Percentiles rank a stretch among this genome's conserved stretches.
phyloP scores from a whole-genome alignment of 2,888 invertebrate genomes.

The Zelleria hepariella region DNA sequence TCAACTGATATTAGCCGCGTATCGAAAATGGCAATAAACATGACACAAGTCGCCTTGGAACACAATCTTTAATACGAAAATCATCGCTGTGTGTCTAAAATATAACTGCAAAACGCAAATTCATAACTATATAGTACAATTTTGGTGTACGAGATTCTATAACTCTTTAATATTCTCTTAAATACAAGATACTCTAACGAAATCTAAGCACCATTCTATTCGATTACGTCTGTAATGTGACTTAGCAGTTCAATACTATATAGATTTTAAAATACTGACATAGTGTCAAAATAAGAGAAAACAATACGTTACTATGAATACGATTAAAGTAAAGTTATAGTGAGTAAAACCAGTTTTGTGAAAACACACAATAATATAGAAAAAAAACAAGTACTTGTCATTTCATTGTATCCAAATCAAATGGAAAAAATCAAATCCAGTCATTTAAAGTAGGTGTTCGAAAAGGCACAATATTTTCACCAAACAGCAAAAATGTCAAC shows the following conservation, averaged over 20 bases:
- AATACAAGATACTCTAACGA: conserved; percentile 42
- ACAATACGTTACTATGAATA: conserved; percentile 42
- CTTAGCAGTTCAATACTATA: conserved; percentile 62
- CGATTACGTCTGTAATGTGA: conserved; percentile 59
- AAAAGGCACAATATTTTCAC: conserved; percentile 51
- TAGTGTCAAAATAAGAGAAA: conserved; percentile 46
- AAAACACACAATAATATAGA: conserved; percentile 48
- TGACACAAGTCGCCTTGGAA: too few species aligned
- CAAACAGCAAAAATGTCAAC: conserved; percentile 3
- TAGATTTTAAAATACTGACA: conserved; percentile 54
- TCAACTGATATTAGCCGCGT: conserved; percentile 16
- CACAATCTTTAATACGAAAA: too few species aligned
- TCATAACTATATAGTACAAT: conserved; percentile 39
- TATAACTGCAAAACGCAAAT: conserved; percentile 28
- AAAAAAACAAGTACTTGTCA: conserved; percentile 34
- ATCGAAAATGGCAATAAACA: conserved; percentile 32
- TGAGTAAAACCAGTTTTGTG: conserved; percentile 60
- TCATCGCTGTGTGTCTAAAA: conserved; percentile 3
- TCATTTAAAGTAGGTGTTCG: conserved; percentile 47
- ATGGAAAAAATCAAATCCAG: conserved; percentile 62
- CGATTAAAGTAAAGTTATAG: conserved; percentile 41
- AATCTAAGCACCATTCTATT: conserved; percentile 72
- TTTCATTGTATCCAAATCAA: conserved; percentile 38
- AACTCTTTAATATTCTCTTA: conserved; percentile 47
- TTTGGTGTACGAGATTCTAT: conserved; percentile 37